Conservation (phyloP, 2,888 invertebrate genomes). For the Lithophane socia region DNA sequence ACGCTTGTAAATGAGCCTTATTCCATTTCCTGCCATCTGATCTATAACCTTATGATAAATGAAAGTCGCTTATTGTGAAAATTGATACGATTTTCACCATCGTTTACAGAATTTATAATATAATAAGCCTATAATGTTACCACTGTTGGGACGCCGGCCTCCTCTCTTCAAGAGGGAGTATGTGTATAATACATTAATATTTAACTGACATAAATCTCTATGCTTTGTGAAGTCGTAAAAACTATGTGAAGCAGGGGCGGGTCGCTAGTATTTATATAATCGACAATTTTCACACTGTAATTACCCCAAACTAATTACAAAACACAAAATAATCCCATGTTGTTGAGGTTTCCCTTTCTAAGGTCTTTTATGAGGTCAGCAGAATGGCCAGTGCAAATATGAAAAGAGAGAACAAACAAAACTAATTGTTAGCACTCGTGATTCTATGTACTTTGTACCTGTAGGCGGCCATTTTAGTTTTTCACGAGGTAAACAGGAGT, state of each 20-base stretch:
- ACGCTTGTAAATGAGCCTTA: neutral
- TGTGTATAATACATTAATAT: neutral
- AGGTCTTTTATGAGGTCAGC: conserved; percentile 30
- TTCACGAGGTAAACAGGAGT: conserved; percentile 28
- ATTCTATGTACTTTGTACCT: conserved; percentile 45
- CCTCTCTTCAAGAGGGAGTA: neutral
- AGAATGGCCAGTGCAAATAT: conserved; percentile 44
- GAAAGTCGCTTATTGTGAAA: neutral
- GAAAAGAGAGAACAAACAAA: conserved; percentile 49
- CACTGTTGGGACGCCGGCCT: too few relatives aligned
- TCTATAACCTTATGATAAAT: neutral
- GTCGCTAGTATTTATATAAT: neutral
- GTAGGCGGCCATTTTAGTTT: conserved; percentile 49
- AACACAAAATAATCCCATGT: conserved; percentile 8
- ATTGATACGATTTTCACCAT: neutral
- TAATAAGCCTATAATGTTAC: too few relatives aligned
- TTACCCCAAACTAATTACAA: conserved; percentile 14
- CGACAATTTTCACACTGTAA: neutral
- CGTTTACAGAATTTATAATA: neutral
- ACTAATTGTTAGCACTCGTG: conserved; percentile 39
- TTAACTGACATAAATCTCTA: neutral
- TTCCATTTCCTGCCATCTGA: neutral
- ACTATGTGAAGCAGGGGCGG: neutral
- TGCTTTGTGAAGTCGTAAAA: neutral
- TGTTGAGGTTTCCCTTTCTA: conserved; percentile 22